phyloP scores from a whole-genome alignment of 2,797 vertebrate species.

The Moxostoma hubbsi region DNA sequence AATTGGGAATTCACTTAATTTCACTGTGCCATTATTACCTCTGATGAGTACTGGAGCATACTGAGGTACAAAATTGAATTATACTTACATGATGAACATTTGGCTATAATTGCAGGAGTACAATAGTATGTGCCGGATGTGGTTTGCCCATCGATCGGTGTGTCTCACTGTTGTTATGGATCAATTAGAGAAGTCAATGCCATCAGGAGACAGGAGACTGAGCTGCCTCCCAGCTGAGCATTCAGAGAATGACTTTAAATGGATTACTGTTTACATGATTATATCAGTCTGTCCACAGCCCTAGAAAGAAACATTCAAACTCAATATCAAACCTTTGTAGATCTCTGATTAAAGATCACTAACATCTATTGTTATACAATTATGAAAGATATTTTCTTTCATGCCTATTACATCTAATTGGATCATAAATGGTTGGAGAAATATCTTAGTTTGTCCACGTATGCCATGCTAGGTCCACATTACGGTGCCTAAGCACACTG shows the following conservation, averaged over 20 bases:
- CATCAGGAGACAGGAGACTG: conserved; percentile 48
- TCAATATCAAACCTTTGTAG: conserved; percentile 37
- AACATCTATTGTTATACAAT: conserved; percentile 18
- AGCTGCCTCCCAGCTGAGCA: conserved; percentile 43
- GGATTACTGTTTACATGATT: conserved; percentile 45
- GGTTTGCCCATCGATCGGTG: conserved; percentile 39
- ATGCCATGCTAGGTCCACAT: not conserved
- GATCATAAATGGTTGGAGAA: not conserved
- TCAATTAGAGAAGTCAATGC: conserved; percentile 54
- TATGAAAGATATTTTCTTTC: conserved; percentile 13
- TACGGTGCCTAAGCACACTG: not conserved
- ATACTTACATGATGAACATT: conserved; percentile 51
- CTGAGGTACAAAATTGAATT: conserved; percentile 44
- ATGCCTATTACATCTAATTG: not conserved
- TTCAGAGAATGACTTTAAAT: conserved; percentile 47
- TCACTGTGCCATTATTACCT: not conserved
- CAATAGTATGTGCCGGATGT: conserved; percentile 22
- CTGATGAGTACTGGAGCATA: conserved; percentile 11
- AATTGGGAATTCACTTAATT: conserved; percentile 1
- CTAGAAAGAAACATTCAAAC: conserved; percentile 30
- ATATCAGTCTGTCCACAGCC: conserved; percentile 44
- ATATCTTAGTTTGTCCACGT: not conserved
- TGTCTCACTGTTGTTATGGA: conserved; percentile 40
- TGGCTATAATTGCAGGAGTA: conserved; percentile 32
- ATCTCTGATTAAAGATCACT: conserved; percentile 25